Evolutionary conservation across 2,888 invertebrate species (phyloP), one percentile per base, ranked within the genome.

Genomic region (Chironomus tentans): DNA sequence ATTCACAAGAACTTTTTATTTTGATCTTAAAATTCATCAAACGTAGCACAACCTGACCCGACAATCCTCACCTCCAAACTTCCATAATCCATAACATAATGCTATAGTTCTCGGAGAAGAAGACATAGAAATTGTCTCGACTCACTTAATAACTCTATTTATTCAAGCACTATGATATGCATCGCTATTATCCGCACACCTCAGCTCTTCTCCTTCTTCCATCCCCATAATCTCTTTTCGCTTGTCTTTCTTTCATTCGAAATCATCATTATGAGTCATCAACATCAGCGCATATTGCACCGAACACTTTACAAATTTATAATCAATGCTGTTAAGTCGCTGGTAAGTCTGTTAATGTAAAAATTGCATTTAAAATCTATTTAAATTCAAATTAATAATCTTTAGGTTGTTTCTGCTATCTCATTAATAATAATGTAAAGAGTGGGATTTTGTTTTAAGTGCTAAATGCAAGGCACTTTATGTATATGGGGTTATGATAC

Each of bases 61-160:
- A 38, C 38, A 38, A 38, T 38, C 38, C 10, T 38, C 10, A 38
- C 38, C 38, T 38, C 2, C 10, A 38, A 38, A 38, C 38, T 38
- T 2, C 38, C 10, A 38, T 10, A 38, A 38, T 4, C 38, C 38
- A 38, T 38, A 38, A 38, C 38, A 38, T 38, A 38, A 38, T 38
- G 38, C 38, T 10, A 38, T 38, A 38, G 10, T 38, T 38, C 38
- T 38, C 10, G 10, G 38, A 56, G 56, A n/a, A 56, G 56, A 56
- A 56, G 56, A 56, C 18, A 56, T 56, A 65, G 65, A 65, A 65
- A 65, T 65, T 65, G 65, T 65, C 65, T 65, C 65, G 65, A 21
- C 65, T 65, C 13, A 12, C 24, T 65, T 65, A 24, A 65, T 65
- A 24, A 65, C 21, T 65, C 21, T 65, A 21, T 65, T 65, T 65